Evolutionary conservation across 2,797 vertebrate species (phyloP), one percentile per base, ranked within the genome.

Genomic region (Xenopus petersii): DNA sequence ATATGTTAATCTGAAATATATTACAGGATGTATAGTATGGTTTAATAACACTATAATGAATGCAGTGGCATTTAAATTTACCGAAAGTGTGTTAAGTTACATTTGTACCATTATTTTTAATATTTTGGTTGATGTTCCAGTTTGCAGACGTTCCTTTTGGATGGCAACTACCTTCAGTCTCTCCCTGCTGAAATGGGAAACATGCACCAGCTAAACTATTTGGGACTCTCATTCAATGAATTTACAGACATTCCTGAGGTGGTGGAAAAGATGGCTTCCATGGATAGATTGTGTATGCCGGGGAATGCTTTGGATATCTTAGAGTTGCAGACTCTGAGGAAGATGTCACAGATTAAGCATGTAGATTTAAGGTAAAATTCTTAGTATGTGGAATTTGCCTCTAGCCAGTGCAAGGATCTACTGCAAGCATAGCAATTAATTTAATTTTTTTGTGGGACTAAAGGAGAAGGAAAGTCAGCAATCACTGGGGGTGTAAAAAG

Each of bases 271-370:
- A 73, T 98, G 79, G 83, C 89, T 49, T 90, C 92, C 73, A 89
- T 98, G 90, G 97, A 98, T 84, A 95, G 94, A 73, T 94, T 98
- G 46, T 98, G 97, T 79, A 97, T 98, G 97, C 92, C 96, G 0
- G 97, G 97, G 70, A 98, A 99, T 85, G 91, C 90, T 83, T 71
- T 98, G 60, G 88, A 93, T 65, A 90, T 82, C 0, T 89, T 99
- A 51, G 84, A 82, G 48, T 87, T 99, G 21, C 93, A 94, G 84
- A 84, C 88, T 24, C 91, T 99, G 80, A 86, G 82, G 74, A 85
- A 89, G 78, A 93, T 96, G 87, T 91, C 96, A 63, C 94, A 93
- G 36, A 90, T 98, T 83, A 98, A 94, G 82, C 94, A 98, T 13
- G 88, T 98, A 46, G 97, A 99, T 81, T 89, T 98, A 66, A 93